Base-by-base conservation (phyloP, 2,888 invertebrate genomes). In the Melikaiella ostensackeni region DNA sequence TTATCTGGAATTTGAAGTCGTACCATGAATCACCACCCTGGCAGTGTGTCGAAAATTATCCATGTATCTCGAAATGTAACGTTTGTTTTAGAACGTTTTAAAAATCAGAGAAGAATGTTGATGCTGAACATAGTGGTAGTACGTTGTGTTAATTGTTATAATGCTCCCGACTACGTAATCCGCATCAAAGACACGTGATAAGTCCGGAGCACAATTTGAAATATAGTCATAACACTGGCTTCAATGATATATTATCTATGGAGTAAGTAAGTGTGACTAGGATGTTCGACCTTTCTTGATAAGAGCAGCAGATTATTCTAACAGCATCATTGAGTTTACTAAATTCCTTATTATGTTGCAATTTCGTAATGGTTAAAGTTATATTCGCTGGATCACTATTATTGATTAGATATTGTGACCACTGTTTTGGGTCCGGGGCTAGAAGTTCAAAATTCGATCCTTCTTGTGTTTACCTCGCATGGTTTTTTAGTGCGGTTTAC, bases 251-350 rank as follows among this genome's bases (percentile, higher is more conserved):
- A 86, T 87, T 88, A 89, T 90, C 89, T 85, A 42, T 75, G 80
- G 82, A 86, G 85, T 87, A 88, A 86, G 84, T 87, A 87, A 89
- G 86, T 88, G 88, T 89, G 89, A 88, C 88, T 86, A 88, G 85
- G 86, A 89, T 89, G 88, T 89, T 87, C 90, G 91, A 90, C 89
- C 89, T 91, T 89, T 90, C 83, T 79, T 80, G 90, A 91, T 91
- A 91, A 88, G 81, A 82, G 77, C 78, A 76, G 79, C 30, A 81
- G 81, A 80, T 80, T 80, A 81, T 85, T 84, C 82, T 83, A 85
- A 83, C 82, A 80, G 76, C 74, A 78, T 79, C 81, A 81, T 85
- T 83, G 75, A 83, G 81, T 81, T 84, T 86, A 85, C 83, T 85
- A 83, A 83, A 83, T 82, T 84, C 80, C 83, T 70, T 82, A 82